Base-by-base conservation (phyloP, 2,113 vertebrate genomes). In the Rafetus swinhoei region DNA sequence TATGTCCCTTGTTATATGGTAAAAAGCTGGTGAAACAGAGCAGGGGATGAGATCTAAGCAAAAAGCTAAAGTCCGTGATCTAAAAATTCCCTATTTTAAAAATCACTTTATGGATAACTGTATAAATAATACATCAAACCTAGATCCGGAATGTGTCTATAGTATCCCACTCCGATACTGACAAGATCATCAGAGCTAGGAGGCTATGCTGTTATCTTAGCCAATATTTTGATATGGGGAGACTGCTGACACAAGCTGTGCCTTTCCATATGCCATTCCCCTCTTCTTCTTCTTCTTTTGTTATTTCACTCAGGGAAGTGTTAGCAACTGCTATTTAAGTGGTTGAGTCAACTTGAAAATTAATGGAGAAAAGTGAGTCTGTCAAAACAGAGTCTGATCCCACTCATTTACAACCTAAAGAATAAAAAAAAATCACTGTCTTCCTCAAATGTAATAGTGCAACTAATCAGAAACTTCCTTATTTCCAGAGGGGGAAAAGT, bases 361-460 rank as follows among this genome's bases (percentile, higher is more conserved):
- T 94, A 90, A 95, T 12, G 84, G 87, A 90, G 93, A 97, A 90
- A 92, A 94, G 93, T 72, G 32, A 54, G 81, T 84, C 96, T 98
- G 97, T 98, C 98, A 98, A 97, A 98, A 97, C 96, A 98, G 79
- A 96, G 91, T 87, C 92, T 85, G 89, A 94, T 97, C 97, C 97
- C 27, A 32, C 95, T 95, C 45, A 97, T 95, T 97, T 93, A 79
- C 93, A 95, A 85, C 92, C 90, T 15, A 83, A 83, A 0, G 7
- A 92, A n/a, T n/a, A n/a, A 56, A 86, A 60, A 56, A 86, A 60
- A 81, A 62, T 45, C 93, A 94, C 92, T 1, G 29, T 82, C 62
- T 0, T 24, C 86, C 13, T 0, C 50, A 92, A 93, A 86, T 2
- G 83, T 84, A 25, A 57, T 1, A 0, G 56, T 22, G 88, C 2